Base-by-base conservation (phyloP, 1,140 invertebrate genomes). In the Drosophila ananassae region DNA sequence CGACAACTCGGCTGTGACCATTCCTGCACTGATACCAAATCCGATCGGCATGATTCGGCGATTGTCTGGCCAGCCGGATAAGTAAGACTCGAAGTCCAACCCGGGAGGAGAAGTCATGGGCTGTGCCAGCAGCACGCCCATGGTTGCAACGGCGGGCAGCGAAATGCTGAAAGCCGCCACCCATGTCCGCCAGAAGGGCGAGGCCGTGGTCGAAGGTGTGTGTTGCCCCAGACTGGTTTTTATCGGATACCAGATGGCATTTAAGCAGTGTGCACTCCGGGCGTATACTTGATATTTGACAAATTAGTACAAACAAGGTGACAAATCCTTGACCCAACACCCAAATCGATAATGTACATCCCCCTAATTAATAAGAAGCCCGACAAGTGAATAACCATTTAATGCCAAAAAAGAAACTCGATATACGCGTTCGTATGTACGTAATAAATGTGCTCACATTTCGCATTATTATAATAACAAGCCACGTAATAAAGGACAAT, bases 81-180 rank as follows among this genome's bases (percentile, higher is more conserved):
- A 60, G 37, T 60, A 12, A 37, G 58, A 66, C 30, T 66, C 21
- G 39, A 22, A 63, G 25, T 53, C 69, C 32, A 46, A 21, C 50
- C 34, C 53, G 25, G 56, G 28, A 57, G 55, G 28, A 79, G 7
- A 17, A 44, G 64, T 81, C 63, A 92, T 92, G 91, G 91, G 91
- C 74, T 92, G 91, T 66, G 90, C 91, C 55, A 90, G 85, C 73
- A 92, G 91, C 79, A 89, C 90, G 52, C 91, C 91, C 53, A 89
- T 92, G 82, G 75, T 91, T 63, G 82, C 83, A 57, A 90, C 83
- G 48, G 90, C 89, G 44, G 90, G 90, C 64, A 91, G 83, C 77
- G 90, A 90, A 79, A 90, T 91, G 76, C 73, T 91, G 59, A 91
- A 91, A 74, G 79, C 90, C 47, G 89, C 90, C 64, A 84, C 82